A percentile compares a stretch with the other conserved stretches of the same genome.
Conservation (phyloP, 2,888 invertebrate species). For the Leptura quadrifasciata region DNA sequence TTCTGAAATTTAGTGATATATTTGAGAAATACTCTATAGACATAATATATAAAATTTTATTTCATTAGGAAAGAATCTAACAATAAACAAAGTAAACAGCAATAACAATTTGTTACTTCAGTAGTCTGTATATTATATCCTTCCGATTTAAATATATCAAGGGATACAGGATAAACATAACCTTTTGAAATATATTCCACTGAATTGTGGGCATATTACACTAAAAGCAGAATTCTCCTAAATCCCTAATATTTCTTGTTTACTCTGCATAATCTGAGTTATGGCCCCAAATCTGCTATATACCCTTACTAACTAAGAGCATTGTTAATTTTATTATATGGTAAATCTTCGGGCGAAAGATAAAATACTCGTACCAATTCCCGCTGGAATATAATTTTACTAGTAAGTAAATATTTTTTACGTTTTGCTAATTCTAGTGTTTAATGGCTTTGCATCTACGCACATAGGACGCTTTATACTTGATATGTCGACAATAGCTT, state of each 20-base stretch:
- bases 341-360: neutral
- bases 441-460: too few species aligned
- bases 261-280: slow-evolving; percentile 52
- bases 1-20: too few species aligned
- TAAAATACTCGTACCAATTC: neutral
- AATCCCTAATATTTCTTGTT: slow-evolving; percentile 51
- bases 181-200: slow-evolving; percentile 28
- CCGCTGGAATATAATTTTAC: too few species aligned
- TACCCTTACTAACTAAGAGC: neutral
- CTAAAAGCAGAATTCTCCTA: slow-evolving; percentile 45
- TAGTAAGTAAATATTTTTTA: too few species aligned
- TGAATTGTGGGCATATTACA: slow-evolving; percentile 41
- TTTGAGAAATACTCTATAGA: too few species aligned
- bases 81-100: neutral
- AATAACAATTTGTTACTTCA: slow-evolving; percentile 9
- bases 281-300: slow-evolving; percentile 39
- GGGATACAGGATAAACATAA: slow-evolving; percentile 27
- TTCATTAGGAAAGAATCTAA: neutral
- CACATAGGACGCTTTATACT: too few species aligned
- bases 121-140: neutral
- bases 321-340: slow-evolving; percentile 1
- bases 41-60: too few species aligned
- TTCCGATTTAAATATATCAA: slow-evolving; percentile 30
- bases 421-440: too few species aligned
- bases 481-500: too few species aligned